A percentile compares a stretch with the other conserved stretches of the same genome.
These are phyloP conservation scores for Lasioglossum baleicum DNA, from an alignment of 1,140 invertebrate species.

Conservation along the genomic window DNA sequence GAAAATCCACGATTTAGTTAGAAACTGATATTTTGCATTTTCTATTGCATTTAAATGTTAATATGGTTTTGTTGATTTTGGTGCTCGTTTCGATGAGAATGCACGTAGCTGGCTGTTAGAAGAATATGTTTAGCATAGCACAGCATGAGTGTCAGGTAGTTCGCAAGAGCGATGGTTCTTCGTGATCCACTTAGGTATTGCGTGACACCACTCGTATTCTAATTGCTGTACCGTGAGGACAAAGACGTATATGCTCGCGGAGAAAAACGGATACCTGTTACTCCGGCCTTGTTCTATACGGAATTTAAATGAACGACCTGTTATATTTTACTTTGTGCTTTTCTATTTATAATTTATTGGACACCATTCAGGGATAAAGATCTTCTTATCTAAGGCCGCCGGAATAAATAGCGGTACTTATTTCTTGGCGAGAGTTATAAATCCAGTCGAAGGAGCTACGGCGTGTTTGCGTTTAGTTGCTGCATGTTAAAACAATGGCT, in stretches of 20 bases:
- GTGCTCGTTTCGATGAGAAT: too few relatives aligned
- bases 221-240: slow-evolving; percentile 45
- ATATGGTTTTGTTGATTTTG: too few relatives aligned
- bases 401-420: slow-evolving; percentile 23
- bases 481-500: neutral
- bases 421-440: slow-evolving; percentile 19
- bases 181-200: slow-evolving; percentile 45
- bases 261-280: slow-evolving; percentile 53
- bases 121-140: neutral
- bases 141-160: neutral
- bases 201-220: slow-evolving; percentile 53
- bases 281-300: neutral
- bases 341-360: slow-evolving; percentile 22
- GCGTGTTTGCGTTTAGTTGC: neutral
- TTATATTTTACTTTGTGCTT: slow-evolving; percentile 39
- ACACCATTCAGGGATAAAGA: slow-evolving; percentile 14
- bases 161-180: slow-evolving; percentile 40
- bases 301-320: slow-evolving; percentile 35
- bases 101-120: neutral
- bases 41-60: too few relatives aligned
- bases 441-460: neutral
- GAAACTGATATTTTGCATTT: too few relatives aligned
- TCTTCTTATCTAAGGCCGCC: neutral
- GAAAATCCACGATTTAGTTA: too few relatives aligned
- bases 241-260: slow-evolving; percentile 41